Conservation (phyloP, 2,113 vertebrate genomes). For the Salvelinus sp. region DNA sequence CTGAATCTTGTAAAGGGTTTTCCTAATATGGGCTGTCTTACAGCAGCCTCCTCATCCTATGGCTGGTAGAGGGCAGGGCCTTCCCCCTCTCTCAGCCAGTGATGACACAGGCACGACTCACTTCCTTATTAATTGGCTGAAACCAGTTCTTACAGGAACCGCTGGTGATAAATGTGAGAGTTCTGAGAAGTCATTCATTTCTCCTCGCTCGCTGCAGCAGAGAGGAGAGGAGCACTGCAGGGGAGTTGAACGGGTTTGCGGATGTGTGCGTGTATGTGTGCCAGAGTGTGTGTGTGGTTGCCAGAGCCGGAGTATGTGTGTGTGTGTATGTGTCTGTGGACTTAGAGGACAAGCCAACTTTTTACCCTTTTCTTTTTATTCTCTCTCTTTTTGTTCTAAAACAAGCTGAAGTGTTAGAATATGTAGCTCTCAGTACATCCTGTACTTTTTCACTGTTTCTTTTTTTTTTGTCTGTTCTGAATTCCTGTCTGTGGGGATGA, state of each 20-base stretch:
- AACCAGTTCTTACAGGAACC: slow-evolving; percentile 99
- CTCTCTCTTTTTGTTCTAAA: background rate
- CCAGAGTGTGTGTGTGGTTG: slow-evolving; percentile 45
- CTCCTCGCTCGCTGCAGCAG: slow-evolving; percentile 71
- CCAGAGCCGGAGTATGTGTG: slow-evolving; percentile 19
- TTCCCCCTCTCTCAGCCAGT: slow-evolving; percentile 84
- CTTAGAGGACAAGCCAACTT: slow-evolving; percentile 49
- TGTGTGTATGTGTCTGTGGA: slow-evolving; percentile 29
- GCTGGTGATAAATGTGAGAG: slow-evolving; percentile 97
- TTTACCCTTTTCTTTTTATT: slow-evolving; percentile 17
- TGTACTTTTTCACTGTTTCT: slow-evolving; percentile 42
- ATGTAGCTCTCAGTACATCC: slow-evolving; percentile 30
- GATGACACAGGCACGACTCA: slow-evolving; percentile 95
- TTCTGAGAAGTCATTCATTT: slow-evolving; percentile 99
- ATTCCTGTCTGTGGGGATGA: slow-evolving; percentile 49
- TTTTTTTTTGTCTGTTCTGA: slow-evolving; percentile 31
- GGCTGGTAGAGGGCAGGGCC: slow-evolving; percentile 70
- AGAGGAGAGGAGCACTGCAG: slow-evolving; percentile 68
- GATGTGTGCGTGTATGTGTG: slow-evolving; percentile 36
- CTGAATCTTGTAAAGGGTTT: slow-evolving; percentile 90
- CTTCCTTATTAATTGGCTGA: slow-evolving; percentile 99
- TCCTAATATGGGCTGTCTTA: slow-evolving; percentile 95
- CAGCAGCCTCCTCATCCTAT: slow-evolving; percentile 76
- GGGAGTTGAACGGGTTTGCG: slow-evolving; percentile 72
- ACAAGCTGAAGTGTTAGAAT: slow-evolving; percentile 22